These are phyloP conservation scores for Gobius niger DNA, from an alignment of 2,113 vertebrate species.

Conservation along the genomic window DNA sequence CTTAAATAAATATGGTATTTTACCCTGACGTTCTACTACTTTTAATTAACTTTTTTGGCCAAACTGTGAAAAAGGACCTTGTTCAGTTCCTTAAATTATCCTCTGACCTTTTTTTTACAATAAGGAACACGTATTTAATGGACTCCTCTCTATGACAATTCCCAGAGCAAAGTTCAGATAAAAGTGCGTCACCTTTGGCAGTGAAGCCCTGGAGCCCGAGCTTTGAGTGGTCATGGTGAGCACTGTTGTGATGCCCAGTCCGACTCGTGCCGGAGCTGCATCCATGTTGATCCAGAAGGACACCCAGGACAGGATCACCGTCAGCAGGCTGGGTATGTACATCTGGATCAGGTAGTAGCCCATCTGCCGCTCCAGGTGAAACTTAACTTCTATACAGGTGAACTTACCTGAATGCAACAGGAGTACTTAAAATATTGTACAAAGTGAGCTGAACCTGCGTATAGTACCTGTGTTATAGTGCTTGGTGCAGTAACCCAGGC, in stretches of 20 bases:
- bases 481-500: conserved; percentile 93
- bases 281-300: conserved; percentile 99
- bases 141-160: neutral
- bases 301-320: conserved; percentile 94
- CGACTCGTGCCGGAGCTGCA: conserved; percentile 88
- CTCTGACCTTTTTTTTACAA: neutral
- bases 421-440: neutral
- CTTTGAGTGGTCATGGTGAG: conserved; percentile 98
- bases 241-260: conserved; percentile 92
- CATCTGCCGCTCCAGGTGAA: conserved; percentile 95
- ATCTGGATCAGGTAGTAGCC: conserved; percentile 98
- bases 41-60: too few species aligned
- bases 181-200: conserved; percentile 85
- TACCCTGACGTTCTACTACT: too few species aligned
- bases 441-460: neutral
- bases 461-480: conserved; percentile 91
- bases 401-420: conserved; percentile 83
- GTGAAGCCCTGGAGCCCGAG: conserved; percentile 89
- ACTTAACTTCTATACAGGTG: conserved; percentile 95
- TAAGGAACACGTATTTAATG: neutral
- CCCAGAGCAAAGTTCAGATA: neutral
- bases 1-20: too few species aligned
- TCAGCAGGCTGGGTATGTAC: conserved; percentile 95
- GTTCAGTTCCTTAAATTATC: neutral
- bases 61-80: too few species aligned